Evolutionary conservation across 2,113 vertebrate genomes (phyloP), one percentile per base, ranked within the genome.

Genomic region (Haemorhous mexicanus): DNA sequence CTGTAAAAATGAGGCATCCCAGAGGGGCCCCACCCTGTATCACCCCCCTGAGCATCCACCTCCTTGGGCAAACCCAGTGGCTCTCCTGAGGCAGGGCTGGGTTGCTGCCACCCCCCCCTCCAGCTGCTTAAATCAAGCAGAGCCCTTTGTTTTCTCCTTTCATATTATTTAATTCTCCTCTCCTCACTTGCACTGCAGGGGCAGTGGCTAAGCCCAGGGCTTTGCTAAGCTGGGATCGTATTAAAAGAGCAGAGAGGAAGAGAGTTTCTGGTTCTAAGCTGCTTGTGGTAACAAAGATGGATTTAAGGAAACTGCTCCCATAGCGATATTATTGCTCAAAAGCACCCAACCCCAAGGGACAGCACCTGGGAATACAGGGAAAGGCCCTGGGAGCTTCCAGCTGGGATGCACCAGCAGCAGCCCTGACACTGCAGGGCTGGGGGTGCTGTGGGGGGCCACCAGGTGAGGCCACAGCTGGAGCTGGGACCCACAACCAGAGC

Each of bases 181-280:
- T 80, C 96, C 95, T 95, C 93, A 94, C 96, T 97, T 93, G 90
- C 96, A 95, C 96, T 94, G 95, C 90, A 95, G 92, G 82, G 94
- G 87, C 94, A 95, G 89, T 7, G 7, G 82, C 88, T 97, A 90
- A 97, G 90, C 94, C 87, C 2, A 3, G 79, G 85, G 90, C 83
- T 96, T 90, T 73, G 92, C 94, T 93, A 93, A 96, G 92, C 95
- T 0, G 16, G 72, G 92, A 96, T 96, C 79, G 64, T 92, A 95
- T 97, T 95, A 96, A 93, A 92, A 83, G 93, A 86, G 62, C 92
- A 52, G 92, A 84, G 90, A 96, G 95, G 95, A 96, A 95, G 89
- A 96, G 93, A 92, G 93, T 96, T 96, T 93, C 90, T 97, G 88
- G 56, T 59, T 64, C 83, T 96, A 96, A 97, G 95, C 95, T 89